Evolutionary conservation across 2,113 vertebrate genomes (phyloP).

Genomic region (Nesogale talazaci): DNA sequence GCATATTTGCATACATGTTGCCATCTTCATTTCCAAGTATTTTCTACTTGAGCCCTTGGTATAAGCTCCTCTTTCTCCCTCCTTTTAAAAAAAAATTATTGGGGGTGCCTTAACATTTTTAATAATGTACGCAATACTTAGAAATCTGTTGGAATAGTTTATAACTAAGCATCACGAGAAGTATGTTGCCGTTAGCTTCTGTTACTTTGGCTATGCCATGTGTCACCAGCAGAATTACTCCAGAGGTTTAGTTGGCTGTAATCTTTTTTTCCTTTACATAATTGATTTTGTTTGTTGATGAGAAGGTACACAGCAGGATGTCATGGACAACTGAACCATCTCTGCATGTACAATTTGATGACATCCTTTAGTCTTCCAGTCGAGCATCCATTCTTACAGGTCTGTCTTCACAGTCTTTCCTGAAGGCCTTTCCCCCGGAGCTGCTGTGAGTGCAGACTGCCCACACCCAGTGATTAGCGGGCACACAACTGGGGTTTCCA

Average conservation of each 20-base stretch:
- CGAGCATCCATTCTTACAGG: background rate
- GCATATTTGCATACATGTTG: no score
- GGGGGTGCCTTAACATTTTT: no score
- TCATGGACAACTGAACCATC: background rate
- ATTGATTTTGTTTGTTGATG: background rate
- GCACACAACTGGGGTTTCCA: background rate
- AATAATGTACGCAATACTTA: background rate
- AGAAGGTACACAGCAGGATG: background rate
- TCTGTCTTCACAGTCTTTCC: background rate
- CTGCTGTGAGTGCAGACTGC: background rate
- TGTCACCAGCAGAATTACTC: background rate
- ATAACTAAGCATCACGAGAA: conserved; percentile 14
- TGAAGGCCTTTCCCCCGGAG: background rate
- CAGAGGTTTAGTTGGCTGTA: background rate
- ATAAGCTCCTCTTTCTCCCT: no score
- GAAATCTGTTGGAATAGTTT: conserved; percentile 42
- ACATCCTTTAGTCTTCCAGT: background rate
- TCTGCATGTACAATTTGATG: background rate
- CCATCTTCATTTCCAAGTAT: no score
- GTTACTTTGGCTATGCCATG: background rate
- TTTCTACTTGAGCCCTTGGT: no score
- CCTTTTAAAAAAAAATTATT: no score
- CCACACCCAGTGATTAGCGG: background rate
- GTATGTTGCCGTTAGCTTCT: background rate
- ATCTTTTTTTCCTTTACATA: background rate